phyloP scores from a whole-genome alignment of 1,140 invertebrate genomes.

The Ptiloglossa arizonensis region DNA sequence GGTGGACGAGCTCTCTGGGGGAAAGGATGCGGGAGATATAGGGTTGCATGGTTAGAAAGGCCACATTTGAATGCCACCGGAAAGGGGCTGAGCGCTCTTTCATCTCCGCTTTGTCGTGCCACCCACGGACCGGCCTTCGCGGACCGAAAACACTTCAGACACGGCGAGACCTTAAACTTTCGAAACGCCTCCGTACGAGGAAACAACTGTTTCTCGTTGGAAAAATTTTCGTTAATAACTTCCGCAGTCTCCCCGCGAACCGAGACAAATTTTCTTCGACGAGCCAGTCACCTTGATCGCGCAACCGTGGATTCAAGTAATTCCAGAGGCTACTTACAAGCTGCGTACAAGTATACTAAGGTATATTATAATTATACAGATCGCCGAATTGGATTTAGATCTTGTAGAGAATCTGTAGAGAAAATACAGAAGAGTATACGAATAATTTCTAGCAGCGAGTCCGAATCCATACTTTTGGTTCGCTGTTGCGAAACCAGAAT shows the following conservation, averaged over 20 bases:
- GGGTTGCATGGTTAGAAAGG: slow-evolving; percentile 73
- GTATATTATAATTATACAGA: too few relatives aligned
- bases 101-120: slow-evolving; percentile 68
- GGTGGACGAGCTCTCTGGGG: slow-evolving; percentile 39
- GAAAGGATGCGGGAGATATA: slow-evolving; percentile 73
- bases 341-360: too few relatives aligned
- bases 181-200: neutral
- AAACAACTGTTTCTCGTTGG: neutral
- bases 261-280: too few relatives aligned
- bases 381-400: too few relatives aligned
- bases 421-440: too few relatives aligned
- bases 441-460: too few relatives aligned
- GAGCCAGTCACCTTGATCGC: too few relatives aligned
- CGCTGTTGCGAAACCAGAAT: too few relatives aligned
- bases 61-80: slow-evolving; percentile 77
- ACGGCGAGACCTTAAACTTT: slow-evolving; percentile 37
- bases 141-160: slow-evolving; percentile 18
- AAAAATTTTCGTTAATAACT: slow-evolving; percentile 14
- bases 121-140: slow-evolving; percentile 27
- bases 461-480: too few relatives aligned
- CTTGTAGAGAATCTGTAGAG: too few relatives aligned
- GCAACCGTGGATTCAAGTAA: too few relatives aligned
- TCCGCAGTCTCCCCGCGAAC: neutral
- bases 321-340: too few relatives aligned
- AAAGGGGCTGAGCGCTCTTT: slow-evolving; percentile 70